phyloP scores from a whole-genome alignment of 2,888 invertebrate species.

The Netelia melanura region DNA sequence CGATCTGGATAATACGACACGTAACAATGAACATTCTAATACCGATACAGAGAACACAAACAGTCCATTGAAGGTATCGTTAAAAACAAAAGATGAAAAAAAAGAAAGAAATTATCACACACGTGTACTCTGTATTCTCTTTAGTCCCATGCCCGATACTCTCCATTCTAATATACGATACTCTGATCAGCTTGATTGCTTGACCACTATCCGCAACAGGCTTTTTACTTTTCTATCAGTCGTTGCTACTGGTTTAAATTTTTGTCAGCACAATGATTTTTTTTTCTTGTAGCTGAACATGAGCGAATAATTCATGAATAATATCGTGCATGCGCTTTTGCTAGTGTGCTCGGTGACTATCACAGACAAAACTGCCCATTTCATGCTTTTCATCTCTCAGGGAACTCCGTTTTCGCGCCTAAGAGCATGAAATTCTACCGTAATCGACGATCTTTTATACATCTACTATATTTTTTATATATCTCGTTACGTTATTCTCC shows the following conservation, averaged over 20 bases:
- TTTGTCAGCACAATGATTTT: conserved; percentile 62
- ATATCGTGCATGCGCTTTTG: conserved; percentile 57
- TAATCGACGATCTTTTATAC: background rate
- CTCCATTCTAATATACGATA: conserved; percentile 9
- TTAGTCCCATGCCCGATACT: conserved; percentile 64
- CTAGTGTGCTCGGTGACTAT: conserved; percentile 24
- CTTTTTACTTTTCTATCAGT: conserved; percentile 59
- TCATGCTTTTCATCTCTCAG: no score
- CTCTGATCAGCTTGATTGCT: conserved; percentile 30
- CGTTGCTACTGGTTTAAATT: conserved; percentile 52
- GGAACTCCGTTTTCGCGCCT: background rate
- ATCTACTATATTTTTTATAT: background rate
- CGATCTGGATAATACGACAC: conserved; percentile 69
- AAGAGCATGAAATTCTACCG: background rate
- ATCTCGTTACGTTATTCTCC: conserved; percentile 5
- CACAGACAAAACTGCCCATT: background rate
- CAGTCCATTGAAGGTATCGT: conserved; percentile 69
- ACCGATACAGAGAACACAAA: conserved; percentile 70
- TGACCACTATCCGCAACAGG: conserved; percentile 57
- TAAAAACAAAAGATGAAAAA: conserved; percentile 46
- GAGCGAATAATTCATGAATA: conserved; percentile 6
- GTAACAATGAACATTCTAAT: conserved; percentile 68
- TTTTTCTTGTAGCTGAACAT: conserved; percentile 40
- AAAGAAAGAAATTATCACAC: conserved; percentile 49
- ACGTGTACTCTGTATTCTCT: conserved; percentile 66